These are phyloP conservation scores for Microtus ochrogaster DNA, from an alignment of 2,113 vertebrate species.

Conservation along the genomic window DNA sequence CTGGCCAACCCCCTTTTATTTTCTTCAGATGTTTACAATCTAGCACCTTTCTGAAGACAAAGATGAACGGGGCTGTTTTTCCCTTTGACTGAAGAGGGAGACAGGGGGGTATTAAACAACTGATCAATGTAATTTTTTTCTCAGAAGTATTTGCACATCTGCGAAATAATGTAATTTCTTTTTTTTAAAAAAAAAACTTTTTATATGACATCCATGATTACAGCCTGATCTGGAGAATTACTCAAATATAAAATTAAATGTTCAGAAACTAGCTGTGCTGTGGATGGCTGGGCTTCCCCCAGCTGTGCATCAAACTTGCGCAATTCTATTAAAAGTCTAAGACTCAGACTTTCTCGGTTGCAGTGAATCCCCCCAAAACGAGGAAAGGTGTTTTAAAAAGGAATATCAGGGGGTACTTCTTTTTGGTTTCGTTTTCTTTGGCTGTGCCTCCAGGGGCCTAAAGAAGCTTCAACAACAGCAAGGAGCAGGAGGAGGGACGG, in stretches of 20 bases:
- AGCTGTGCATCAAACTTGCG: slow-evolving; percentile 86
- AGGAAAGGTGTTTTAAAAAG: slow-evolving; percentile 75
- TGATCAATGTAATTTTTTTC: slow-evolving; percentile 91
- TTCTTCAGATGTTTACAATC: slow-evolving; percentile 92
- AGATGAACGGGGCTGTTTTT: slow-evolving; percentile 88
- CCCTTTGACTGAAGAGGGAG: slow-evolving; percentile 90
- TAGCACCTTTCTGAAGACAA: slow-evolving; percentile 91
- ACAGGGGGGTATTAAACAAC: slow-evolving; percentile 90
- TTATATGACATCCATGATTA: slow-evolving; percentile 90
- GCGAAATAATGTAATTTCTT: slow-evolving; percentile 89
- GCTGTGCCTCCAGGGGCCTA: slow-evolving; percentile 75
- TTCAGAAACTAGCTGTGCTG: slow-evolving; percentile 86
- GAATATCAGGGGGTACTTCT: slow-evolving; percentile 72
- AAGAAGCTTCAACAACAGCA: slow-evolving; percentile 64
- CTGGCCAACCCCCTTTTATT: slow-evolving; percentile 89
- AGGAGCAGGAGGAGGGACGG: background rate
- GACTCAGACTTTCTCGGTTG: slow-evolving; percentile 79
- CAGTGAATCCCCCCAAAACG: slow-evolving; percentile 67
- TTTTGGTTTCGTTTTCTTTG: slow-evolving; percentile 77
- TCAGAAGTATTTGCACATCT: slow-evolving; percentile 91
- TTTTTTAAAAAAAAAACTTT: slow-evolving; percentile 77
- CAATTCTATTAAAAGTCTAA: slow-evolving; percentile 85
- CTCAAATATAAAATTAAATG: slow-evolving; percentile 91
- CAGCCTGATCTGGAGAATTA: slow-evolving; percentile 89
- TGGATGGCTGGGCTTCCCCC: slow-evolving; percentile 85